Evolutionary conservation across 2,797 vertebrate species (phyloP), one percentile per base, ranked within the genome.

Genomic region (Borostomias antarcticus): DNA sequence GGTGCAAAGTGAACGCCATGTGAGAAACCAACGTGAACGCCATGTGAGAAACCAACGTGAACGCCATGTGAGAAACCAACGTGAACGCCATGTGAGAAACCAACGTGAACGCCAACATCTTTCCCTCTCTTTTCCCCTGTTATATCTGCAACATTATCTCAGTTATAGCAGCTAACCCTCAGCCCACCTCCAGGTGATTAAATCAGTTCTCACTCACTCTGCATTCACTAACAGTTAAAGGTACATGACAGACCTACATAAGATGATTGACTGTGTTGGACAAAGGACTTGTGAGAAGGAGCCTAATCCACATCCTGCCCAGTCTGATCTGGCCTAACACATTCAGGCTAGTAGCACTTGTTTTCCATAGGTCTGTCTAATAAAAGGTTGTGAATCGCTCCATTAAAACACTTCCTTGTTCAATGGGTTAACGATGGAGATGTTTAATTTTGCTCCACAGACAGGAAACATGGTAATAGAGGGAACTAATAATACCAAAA

Each of bases 401-500:
- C 65, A 64, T 73, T 66, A 57, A 69, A 68, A 78, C 68, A 60
- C 71, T 78, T 82, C 78, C 79, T 77, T 52, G 64, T 70, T 50
- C 28, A 35, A 25, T 33, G 30, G 66, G 74, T 70, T 70, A 72
- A 77, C 64, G 75, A 77, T 64, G 52, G 45, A 70, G 62, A 61
- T n/a, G 63, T 76, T 84, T 68, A 11, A 70, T 81, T 88, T 77
- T 1, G 69, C 43, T 74, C 78, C 51, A 62, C 72, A 70, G 30
- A 48, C n/a, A 68, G 66, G 67, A 74, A 82, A 73, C 72, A 75
- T 76, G 69, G 75, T 56, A 71, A 80, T 83, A 76, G 71, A 65
- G 57, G 62, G 69, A 64, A 73, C 67, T 78, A 81, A 83, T 80
- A 82, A 87, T 78, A 82, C 67, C n/a, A n/a, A 26, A 51, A 67